Conservation (phyloP, 2,888 invertebrate species). For the Scaeva pyrastri region DNA sequence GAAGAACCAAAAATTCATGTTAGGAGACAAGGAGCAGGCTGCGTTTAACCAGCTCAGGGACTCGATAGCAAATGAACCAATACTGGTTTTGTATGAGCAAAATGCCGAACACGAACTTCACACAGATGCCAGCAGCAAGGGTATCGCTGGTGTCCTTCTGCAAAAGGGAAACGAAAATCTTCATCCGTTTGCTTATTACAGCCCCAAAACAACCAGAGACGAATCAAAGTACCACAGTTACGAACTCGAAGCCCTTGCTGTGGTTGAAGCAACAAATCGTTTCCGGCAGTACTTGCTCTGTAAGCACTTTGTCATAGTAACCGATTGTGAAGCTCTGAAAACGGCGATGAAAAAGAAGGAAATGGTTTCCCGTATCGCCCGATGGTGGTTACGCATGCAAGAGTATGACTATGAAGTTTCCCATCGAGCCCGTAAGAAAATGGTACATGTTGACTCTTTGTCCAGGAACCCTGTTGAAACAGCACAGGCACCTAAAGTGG, state of each 20-base stretch:
- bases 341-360: constrained; percentile 65
- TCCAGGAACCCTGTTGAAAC: background rate
- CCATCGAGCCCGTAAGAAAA: constrained; percentile 53
- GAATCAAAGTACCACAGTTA: constrained; percentile 78
- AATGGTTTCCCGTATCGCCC: constrained; percentile 51
- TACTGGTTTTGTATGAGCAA: constrained; percentile 9
- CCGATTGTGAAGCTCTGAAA: too few relatives aligned
- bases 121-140: constrained; percentile 22
- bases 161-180: constrained; percentile 9
- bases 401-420: constrained; percentile 62
- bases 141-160: constrained; percentile 22
- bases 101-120: constrained; percentile 8
- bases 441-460: constrained; percentile 33
- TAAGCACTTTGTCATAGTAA: constrained; percentile 35
- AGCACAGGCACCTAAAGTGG: background rate
- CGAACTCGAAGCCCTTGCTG: constrained; percentile 45
- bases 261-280: constrained; percentile 61
- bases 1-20: constrained; percentile 19
- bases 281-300: constrained; percentile 66
- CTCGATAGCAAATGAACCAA: background rate
- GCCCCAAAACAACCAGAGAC: constrained; percentile 74
- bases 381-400: constrained; percentile 70
- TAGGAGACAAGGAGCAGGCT: constrained; percentile 4
- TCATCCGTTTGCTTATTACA: constrained; percentile 25
- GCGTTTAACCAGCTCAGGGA: constrained; percentile 13